phyloP scores from a whole-genome alignment of 1,140 invertebrate species.

The Cydia splendana region DNA sequence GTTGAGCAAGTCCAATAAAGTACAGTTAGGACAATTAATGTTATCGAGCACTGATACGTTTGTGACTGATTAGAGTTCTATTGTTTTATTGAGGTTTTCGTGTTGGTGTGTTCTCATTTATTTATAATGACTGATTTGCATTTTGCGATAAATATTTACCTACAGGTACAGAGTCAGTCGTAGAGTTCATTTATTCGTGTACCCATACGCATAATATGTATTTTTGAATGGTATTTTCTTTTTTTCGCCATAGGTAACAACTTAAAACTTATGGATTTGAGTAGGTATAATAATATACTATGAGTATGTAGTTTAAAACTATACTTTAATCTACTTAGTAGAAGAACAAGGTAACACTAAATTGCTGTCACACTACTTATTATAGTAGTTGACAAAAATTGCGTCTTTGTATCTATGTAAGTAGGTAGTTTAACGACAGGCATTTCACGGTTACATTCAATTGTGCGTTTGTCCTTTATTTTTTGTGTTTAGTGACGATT shows the following conservation, averaged over 20 bases:
- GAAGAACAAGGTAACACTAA: background rate
- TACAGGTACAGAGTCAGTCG: too few species aligned
- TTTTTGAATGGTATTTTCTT: too few species aligned
- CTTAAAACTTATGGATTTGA: too few species aligned
- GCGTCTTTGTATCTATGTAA: background rate
- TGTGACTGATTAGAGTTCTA: background rate
- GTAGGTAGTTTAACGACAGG: background rate
- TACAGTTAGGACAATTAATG: conserved; percentile 22
- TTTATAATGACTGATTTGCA: background rate
- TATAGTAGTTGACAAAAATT: conserved; percentile 2
- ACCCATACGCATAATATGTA: too few species aligned
- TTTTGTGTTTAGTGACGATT: conserved; percentile 22
- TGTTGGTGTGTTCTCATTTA: background rate
- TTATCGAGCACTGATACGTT: conserved; percentile 8
- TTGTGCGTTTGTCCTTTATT: conserved; percentile 22
- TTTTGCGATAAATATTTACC: too few species aligned
- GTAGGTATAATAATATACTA: too few species aligned
- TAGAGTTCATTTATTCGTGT: too few species aligned
- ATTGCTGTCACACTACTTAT: background rate
- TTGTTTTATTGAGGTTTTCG: conserved; percentile 1
- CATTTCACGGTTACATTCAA: conserved; percentile 22
- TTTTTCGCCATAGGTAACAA: too few species aligned
- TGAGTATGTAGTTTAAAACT: too few species aligned
- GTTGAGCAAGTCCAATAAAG: conserved; percentile 3
- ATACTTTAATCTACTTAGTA: background rate